Conservation (phyloP, 2,113 vertebrate genomes). For the Pipa parva region DNA sequence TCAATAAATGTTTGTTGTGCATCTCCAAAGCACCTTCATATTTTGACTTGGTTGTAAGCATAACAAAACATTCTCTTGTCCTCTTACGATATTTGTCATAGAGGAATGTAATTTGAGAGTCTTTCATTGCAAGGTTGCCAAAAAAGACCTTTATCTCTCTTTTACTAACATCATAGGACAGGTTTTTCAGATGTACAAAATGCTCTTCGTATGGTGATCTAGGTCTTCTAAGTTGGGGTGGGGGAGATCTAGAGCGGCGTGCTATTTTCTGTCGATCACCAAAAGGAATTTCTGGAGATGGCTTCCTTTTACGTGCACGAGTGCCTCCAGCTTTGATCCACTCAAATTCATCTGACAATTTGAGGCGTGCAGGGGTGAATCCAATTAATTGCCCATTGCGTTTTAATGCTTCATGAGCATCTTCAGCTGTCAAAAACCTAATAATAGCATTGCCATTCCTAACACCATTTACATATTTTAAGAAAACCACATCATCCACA, state of each 20-base stretch:
- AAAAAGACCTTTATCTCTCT: conserved; percentile 79
- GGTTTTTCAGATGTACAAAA: conserved; percentile 84
- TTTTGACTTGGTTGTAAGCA: conserved; percentile 75
- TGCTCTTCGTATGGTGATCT: conserved; percentile 64
- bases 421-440: conserved; percentile 72
- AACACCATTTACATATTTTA: conserved; percentile 69
- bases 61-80: conserved; percentile 77
- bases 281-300: neutral
- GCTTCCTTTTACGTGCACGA: neutral
- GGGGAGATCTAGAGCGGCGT: conserved; percentile 42
- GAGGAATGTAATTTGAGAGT: conserved; percentile 81
- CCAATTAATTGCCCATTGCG: conserved; percentile 81
- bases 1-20: conserved; percentile 67
- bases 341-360: conserved; percentile 68
- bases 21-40: conserved; percentile 74
- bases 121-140: conserved; percentile 64
- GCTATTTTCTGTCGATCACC: neutral
- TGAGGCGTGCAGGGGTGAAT: conserved; percentile 75
- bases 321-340: conserved; percentile 50
- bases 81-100: conserved; percentile 65
- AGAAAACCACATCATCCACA: conserved; percentile 74
- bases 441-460: conserved; percentile 82
- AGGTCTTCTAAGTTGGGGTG: conserved; percentile 57
- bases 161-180: conserved; percentile 70
- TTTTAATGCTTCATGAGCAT: conserved; percentile 78